Conservation (phyloP, 2,888 invertebrate species). For the Isoperla grammatica region DNA sequence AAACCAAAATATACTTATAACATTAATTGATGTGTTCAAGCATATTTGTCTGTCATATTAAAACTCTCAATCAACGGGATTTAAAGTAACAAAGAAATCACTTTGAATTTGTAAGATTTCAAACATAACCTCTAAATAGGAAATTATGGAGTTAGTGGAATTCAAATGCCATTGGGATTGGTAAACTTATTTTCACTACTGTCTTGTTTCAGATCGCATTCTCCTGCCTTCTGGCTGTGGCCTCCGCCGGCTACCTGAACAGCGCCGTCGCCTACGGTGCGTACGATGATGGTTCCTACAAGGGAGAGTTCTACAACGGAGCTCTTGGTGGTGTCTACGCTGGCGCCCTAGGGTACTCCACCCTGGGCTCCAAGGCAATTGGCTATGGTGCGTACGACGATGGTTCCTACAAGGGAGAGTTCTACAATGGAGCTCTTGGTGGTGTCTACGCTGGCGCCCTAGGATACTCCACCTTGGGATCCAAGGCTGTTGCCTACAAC, state of each 20-base stretch:
- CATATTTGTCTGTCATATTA: no score
- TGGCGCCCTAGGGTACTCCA: constrained; percentile 34
- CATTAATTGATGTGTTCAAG: no score
- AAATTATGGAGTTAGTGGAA: no score
- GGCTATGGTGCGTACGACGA: not conserved
- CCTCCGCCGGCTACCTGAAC: constrained; percentile 43
- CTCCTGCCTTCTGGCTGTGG: constrained; percentile 45
- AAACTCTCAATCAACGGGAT: no score
- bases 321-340: constrained; percentile 7
- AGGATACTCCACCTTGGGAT: constrained; percentile 31
- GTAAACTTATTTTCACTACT: no score
- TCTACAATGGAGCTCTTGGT: not conserved
- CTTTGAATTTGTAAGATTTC: no score
- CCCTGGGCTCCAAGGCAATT: constrained; percentile 29
- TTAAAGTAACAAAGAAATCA: no score
- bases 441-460: constrained; percentile 29
- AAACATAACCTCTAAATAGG: no score
- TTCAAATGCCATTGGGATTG: no score
- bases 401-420: no score
- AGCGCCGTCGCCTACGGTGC: constrained; percentile 38
- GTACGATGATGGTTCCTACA: not conserved
- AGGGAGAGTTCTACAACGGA: no score
- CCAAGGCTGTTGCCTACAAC: constrained; percentile 16
- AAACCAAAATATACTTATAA: no score
- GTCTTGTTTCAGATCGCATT: constrained; percentile 41